Base-by-base conservation (phyloP, 2,113 vertebrate genomes). In the Holacanthus passer region DNA sequence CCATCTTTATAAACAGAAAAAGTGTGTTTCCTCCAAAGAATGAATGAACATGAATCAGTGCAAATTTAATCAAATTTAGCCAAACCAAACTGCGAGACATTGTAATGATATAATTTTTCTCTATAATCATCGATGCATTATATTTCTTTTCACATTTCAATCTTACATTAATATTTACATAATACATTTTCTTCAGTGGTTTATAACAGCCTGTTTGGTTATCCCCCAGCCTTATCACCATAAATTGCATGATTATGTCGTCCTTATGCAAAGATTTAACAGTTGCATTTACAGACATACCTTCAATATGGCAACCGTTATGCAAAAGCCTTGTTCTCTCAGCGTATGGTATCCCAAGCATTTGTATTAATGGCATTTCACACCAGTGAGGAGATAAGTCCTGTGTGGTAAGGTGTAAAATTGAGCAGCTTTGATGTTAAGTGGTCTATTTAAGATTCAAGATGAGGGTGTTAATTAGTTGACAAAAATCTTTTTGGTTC, bases 401-500 rank as follows among this genome's bases (percentile, higher is more conserved):
- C 75, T 78, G 84, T 86, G 82, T 87, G 88, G 75, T 73, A 79
- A 89, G 80, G 92, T 92, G 91, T 90, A 88, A 93, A 92, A 85
- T 81, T 71, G 31, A 86, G 76, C 83, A 73, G 77, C 87, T 93
- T 90, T 90, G 82, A 92, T 89, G 75, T 91, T 91, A 84, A 89
- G 56, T 32, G 37, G 24, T 84, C 86, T 87, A 85, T 88, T 90
- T 87, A 84, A 86, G 85, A 87, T 80, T 88, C 53, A 81, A 87
- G 80, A 89, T 86, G 77, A 89, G 52, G 48, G 69, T 87, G 82
- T 87, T 93, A 94, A 92, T 94, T 86, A 91, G 79, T 82, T 89
- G 82, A 89, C 80, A 87, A 77, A 88, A 76, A 83, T 89, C 41
- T 84, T 83, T 84, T 82, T 77, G 58, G 52, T 82, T 67, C 19